Evolutionary conservation across 1,140 invertebrate genomes (phyloP), one percentile per base, ranked within the genome.

Genomic region (Sycophaga agraensis): DNA sequence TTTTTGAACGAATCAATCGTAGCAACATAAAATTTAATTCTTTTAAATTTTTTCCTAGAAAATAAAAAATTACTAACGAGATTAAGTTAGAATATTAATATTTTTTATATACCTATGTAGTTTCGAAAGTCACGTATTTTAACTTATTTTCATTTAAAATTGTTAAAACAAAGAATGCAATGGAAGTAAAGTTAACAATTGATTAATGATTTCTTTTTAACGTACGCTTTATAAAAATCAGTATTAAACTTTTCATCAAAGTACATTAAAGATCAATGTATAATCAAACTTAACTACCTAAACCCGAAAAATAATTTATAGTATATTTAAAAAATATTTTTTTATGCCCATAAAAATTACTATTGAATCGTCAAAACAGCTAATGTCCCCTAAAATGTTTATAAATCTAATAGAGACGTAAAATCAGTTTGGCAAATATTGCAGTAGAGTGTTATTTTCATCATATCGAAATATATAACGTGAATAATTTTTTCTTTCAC

Each of bases 231-330:
- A 46, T 61, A 19, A 54, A 40, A 54, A 34, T 49, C 51, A 61
- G 51, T 61, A 61, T 61, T 61, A 55, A 61, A 61, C 19, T 51
- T 42, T 59, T 60, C 51, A 45, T 53, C 24, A 48, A 26, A 31
- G 8, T 57, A 57, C 34, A 45, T 34, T 24, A 39, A 46, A 48
- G 22, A 55, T 61, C 59, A 61, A 61, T 61, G 59, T 61, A 55
- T 54, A 55, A 53, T 59, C 26, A 31, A 49, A 50, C n/a, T 58
- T 48, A 11, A 43, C 22, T 26, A 60, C 16, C 22, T 46, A 14
- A 48, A 48, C 4, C 2, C 31, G 22, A 51, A 34, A 31, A 31
- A 31, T 11, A 31, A 11, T 31, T 31, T 31, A 31, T 31, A 31
- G 11, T 31, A 31, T 31, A 31, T 6, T 31, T 6, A 6, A 56